Conservation (phyloP, 1,140 invertebrate genomes). For the Drosophila leontia region DNA sequence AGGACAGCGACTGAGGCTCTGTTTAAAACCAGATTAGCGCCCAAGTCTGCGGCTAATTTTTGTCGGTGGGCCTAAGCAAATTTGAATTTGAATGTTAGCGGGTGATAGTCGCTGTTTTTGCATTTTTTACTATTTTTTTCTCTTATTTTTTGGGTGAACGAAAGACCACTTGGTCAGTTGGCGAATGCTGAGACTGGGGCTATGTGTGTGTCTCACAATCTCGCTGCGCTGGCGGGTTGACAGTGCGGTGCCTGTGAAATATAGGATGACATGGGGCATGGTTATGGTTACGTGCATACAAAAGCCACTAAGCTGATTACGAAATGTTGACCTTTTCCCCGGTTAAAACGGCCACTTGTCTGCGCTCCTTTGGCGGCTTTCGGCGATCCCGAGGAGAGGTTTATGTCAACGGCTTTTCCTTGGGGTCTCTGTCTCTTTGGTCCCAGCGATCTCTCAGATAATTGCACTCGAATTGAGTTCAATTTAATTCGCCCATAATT, state of each 20-base stretch:
- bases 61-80: constrained; percentile 72
- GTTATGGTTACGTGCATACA: constrained; percentile 78
- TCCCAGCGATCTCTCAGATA: constrained; percentile 23
- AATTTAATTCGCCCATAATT: constrained; percentile 61
- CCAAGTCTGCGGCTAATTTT: constrained; percentile 82
- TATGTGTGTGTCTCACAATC: constrained; percentile 47
- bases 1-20: constrained; percentile 28
- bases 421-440: not conserved
- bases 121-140: constrained; percentile 21
- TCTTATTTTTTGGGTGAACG: constrained; percentile 13
- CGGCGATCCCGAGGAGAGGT: constrained; percentile 60
- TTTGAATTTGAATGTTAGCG: constrained; percentile 84
- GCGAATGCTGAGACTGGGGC: constrained; percentile 46
- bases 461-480: constrained; percentile 58
- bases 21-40: constrained; percentile 83
- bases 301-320: constrained; percentile 77
- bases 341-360: constrained; percentile 67
- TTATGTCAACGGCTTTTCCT: constrained; percentile 69
- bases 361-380: constrained; percentile 61
- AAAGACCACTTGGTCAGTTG: constrained; percentile 72
- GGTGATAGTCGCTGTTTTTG: constrained; percentile 69
- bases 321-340: constrained; percentile 79
- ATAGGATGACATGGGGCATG: constrained; percentile 79
- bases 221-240: constrained; percentile 55
- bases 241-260: constrained; percentile 69